phyloP scores from a whole-genome alignment of 2,113 vertebrate species.

The Peromyscus polionotus region DNA sequence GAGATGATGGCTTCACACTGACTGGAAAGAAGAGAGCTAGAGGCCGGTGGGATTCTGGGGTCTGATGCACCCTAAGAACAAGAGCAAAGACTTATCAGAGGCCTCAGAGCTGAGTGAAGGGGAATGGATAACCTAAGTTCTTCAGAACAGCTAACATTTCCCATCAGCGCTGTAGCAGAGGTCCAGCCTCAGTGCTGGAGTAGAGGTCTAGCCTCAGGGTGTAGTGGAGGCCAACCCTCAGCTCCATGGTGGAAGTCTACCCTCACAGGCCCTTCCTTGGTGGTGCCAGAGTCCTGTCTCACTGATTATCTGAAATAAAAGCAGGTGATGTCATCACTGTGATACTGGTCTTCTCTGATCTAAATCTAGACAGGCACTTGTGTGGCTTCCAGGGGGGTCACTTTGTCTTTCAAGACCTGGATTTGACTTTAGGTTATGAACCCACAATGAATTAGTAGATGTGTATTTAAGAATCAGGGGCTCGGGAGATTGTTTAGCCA shows the following conservation, averaged over 20 bases:
- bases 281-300: neutral
- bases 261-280: neutral
- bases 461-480: neutral
- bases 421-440: neutral
- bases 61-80: neutral
- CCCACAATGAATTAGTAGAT: neutral
- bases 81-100: rapidly evolving
- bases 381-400: neutral
- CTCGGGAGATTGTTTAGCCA: neutral
- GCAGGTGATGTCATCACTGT: neutral
- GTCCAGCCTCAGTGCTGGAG: too few relatives aligned
- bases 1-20: neutral
- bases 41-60: neutral
- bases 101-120: neutral
- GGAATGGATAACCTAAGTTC: slow-evolving; percentile 63
- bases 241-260: neutral
- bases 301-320: neutral
- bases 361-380: neutral
- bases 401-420: neutral
- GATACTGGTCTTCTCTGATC: neutral
- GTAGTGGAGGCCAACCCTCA: neutral
- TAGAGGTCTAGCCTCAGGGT: neutral
- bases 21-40: rapidly evolving
- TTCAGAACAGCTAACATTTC: neutral
- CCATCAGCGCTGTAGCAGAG: neutral